Evolutionary conservation across 2,888 invertebrate genomes (phyloP), one percentile per base, ranked within the genome.

Genomic region (Sarcophaga rosellei): DNA sequence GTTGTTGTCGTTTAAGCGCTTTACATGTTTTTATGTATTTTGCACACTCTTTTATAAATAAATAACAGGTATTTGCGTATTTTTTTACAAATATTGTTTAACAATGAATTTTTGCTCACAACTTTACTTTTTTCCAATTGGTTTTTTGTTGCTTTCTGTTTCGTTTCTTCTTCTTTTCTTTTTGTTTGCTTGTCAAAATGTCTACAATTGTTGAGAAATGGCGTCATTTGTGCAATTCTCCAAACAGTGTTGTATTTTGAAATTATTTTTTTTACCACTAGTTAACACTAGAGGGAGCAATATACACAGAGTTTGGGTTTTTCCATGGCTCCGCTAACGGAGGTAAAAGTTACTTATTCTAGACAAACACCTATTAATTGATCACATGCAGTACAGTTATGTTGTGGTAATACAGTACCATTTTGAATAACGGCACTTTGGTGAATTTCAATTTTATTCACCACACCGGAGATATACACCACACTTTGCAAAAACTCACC

Each of bases 181-280:
- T 81, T 77, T 85, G 21, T 78, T 85, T 76, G 70, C 47, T 80
- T 86, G 85, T 86, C 85, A 86, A 82, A 86, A 86, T 68, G 65
- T 86, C 81, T 85, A 81, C 85, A 75, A 44, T 53, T 57, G 53
- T 76, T 77, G 72, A 81, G 74, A 81, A 70, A 85, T 78, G 85
- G 85, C 85, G 85, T 85, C 85, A 78, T 68, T 85, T 75, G 66
- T 69, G 25, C 45, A 85, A 82, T n/a, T 79, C 79, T 85, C 53
- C 75, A 76, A 2, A 47, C 72, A 85, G 20, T 1, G 78, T 82
- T 85, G 85, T 63, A 63, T 76, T 65, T 66, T 20, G 2, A n/a
- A 35, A 17, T 35, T 45, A 23, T 45, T 6, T 45, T 12, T 45
- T 35, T 35, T 35, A 35, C 3, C 35, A 0, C 35, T 74, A 62